These are phyloP conservation scores for Brachionichthys hirsutus DNA, from an alignment of 2,113 vertebrate species.

Conservation along the genomic window DNA sequence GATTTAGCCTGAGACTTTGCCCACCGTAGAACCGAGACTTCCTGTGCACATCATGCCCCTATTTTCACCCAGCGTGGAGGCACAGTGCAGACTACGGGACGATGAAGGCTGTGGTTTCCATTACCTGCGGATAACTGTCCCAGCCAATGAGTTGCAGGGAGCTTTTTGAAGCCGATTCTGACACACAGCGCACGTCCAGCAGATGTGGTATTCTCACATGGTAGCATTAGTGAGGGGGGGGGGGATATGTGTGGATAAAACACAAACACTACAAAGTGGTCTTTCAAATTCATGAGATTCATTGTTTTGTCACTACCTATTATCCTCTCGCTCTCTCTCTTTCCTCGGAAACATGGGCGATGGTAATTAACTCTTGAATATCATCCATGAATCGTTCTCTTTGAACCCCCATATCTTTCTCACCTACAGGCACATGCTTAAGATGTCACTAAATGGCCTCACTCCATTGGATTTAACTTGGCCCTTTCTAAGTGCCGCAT, in stretches of 20 bases:
- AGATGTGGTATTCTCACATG: slow-evolving; percentile 4
- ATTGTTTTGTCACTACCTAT: slow-evolving; percentile 20
- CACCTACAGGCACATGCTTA: slow-evolving; percentile 36
- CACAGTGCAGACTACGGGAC: slow-evolving; percentile 18
- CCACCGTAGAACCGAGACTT: slow-evolving; percentile 15
- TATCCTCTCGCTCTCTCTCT: slow-evolving; percentile 27
- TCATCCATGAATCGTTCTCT: slow-evolving; percentile 45
- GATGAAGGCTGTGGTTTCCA: slow-evolving; percentile 20
- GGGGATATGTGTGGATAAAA: not conserved
- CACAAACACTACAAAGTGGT: slow-evolving; percentile 17
- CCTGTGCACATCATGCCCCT: slow-evolving; percentile 10
- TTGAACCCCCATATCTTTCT: slow-evolving; percentile 49
- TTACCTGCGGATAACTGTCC: slow-evolving; percentile 25
- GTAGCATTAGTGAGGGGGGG: not conserved
- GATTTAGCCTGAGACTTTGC: slow-evolving; percentile 13
- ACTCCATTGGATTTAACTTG: slow-evolving; percentile 53
- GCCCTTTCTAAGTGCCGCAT: slow-evolving; percentile 29
- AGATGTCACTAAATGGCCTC: slow-evolving; percentile 35
- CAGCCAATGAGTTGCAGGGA: slow-evolving; percentile 9
- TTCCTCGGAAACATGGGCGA: slow-evolving; percentile 17
- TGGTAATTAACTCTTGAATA: slow-evolving; percentile 57
- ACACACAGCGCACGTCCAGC: slow-evolving; percentile 7
- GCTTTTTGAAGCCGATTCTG: slow-evolving; percentile 12
- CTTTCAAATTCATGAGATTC: slow-evolving; percentile 38
- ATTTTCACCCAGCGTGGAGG: slow-evolving; percentile 19